Evolutionary conservation across 2,797 vertebrate species (phyloP).

Genomic region (Phalanger gymnotis): DNA sequence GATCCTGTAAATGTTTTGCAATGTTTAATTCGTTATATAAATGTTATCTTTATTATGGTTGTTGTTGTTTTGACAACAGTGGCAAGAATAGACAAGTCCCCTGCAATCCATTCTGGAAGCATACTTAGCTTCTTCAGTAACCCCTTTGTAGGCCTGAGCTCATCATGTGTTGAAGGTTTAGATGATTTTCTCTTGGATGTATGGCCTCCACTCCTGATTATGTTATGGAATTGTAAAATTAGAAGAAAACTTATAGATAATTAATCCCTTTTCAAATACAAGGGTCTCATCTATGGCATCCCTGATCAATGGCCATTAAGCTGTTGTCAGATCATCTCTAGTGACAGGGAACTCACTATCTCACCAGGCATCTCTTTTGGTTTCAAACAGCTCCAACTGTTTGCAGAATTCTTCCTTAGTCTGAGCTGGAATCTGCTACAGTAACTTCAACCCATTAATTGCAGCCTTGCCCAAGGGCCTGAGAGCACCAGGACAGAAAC

Average conservation of each 20-base stretch:
- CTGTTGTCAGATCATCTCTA: neutral
- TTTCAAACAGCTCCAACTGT: neutral
- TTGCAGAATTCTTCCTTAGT: neutral
- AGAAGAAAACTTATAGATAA: neutral
- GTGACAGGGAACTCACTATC: neutral
- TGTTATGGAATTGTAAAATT: neutral
- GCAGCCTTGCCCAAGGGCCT: neutral
- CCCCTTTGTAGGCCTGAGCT: neutral
- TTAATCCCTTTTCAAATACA: neutral
- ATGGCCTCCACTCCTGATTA: neutral
- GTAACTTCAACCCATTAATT: neutral
- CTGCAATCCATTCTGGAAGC: neutral
- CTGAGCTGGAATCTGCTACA: neutral
- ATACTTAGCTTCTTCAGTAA: neutral
- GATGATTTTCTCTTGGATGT: neutral
- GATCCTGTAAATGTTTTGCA: no score
- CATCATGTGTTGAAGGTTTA: neutral
- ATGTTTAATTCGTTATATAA: neutral
- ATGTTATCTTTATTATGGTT: neutral
- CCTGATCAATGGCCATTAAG: neutral
- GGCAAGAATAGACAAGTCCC: neutral
- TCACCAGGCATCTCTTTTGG: neutral
- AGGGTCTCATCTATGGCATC: neutral
- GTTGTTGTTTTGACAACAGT: neutral
- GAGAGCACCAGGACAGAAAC: neutral